phyloP scores from a whole-genome alignment of 2,113 vertebrate species.

The Otis tarda region DNA sequence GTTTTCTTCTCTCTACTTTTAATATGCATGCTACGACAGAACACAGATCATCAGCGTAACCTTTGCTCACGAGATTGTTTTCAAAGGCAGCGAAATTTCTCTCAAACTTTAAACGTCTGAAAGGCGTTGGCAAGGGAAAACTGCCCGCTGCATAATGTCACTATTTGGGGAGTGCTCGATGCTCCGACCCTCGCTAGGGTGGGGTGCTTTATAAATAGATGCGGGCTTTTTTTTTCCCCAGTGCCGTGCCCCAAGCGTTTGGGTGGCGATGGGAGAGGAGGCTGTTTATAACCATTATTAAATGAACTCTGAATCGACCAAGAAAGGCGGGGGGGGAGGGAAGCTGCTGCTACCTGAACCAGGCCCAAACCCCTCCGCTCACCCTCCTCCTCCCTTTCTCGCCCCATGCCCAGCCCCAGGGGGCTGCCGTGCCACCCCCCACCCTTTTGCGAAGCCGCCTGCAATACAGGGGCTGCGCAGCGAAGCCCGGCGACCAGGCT shows the following conservation, averaged over 20 bases:
- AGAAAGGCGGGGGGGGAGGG: not conserved
- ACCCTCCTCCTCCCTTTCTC: not conserved
- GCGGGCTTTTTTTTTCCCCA: not conserved
- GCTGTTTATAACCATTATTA: constrained; percentile 66
- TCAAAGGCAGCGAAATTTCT: not conserved
- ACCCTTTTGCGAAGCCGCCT: not conserved
- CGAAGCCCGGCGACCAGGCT: not conserved
- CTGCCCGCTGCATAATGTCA: not conserved
- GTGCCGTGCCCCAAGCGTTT: constrained; percentile 17
- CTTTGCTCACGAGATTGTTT: constrained; percentile 20
- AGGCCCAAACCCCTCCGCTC: not conserved
- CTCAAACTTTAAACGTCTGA: constrained; percentile 4
- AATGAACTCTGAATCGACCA: constrained; percentile 23
- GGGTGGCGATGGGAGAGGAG: constrained; percentile 25
- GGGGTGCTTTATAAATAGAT: constrained; percentile 63
- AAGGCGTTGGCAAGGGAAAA: not conserved
- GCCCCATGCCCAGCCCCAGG: not conserved
- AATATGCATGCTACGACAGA: not conserved
- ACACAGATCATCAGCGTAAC: not conserved
- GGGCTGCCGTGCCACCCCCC: not conserved
- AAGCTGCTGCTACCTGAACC: not conserved
- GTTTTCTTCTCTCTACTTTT: not conserved
- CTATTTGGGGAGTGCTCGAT: constrained; percentile 8
- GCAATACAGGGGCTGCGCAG: constrained; percentile 1
- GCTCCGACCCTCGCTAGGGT: constrained; percentile 46